Evolutionary conservation across 2,113 vertebrate genomes (phyloP), one percentile per base, ranked within the genome.

Genomic region (Hyperoodon ampullatus): DNA sequence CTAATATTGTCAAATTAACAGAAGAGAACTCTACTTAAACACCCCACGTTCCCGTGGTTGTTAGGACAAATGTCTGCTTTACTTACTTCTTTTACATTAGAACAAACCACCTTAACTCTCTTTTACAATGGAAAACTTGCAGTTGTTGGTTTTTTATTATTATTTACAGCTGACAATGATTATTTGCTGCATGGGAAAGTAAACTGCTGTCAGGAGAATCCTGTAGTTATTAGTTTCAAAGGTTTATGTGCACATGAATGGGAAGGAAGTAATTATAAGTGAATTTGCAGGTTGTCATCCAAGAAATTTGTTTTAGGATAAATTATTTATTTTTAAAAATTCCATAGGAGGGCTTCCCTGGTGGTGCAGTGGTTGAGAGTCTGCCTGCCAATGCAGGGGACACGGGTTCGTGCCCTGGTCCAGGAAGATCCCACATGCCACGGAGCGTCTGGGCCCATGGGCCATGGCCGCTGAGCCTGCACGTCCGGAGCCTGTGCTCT

Each of bases 181-280:
- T 98, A 98, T 98, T 98, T 98, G 98, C 97, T 97, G 77, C 82
- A 58, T 65, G 90, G 68, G 85, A 98, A 98, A 98, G 70, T 96
- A 97, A 98, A 98, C 97, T 83, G 96, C 95, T 98, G 15, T 96
- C 95, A 95, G 98, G 96, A 96, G 97, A 88, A 96, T 97, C 95
- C 68, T 98, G 42, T 63, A 91, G 96, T 98, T 98, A 98, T 98
- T 98, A 98, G 92, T 97, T 98, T 91, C 88, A 97, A 93, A 98
- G 93, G 97, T 98, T 75, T 97, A 94, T 98, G 90, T 92, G 65
- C 50, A 86, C 65, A 81, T 78, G 75, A 84, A 88, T 92, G 50
- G 35, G 58, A 84, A 97, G 61, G 91, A 98, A 82, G 94, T 97
- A 97, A 96, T 98, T 97, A 97, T 93, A 98, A 98, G 30, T 97